Evolutionary conservation across 2,888 invertebrate genomes (phyloP).

Genomic region (Heterodera filipjevi): DNA sequence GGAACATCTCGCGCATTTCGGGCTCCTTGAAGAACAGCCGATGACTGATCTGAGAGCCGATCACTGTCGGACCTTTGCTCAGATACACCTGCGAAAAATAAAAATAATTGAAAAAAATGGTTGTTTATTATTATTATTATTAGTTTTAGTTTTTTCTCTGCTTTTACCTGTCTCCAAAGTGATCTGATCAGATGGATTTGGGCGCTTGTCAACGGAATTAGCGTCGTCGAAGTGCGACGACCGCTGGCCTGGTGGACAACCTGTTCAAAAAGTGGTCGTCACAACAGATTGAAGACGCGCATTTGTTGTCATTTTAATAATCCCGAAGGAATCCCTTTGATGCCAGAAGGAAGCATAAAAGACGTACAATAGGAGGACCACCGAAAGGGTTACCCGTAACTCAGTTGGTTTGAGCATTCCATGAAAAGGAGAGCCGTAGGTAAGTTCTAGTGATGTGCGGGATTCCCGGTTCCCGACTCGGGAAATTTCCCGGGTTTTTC

Average conservation of each 20-base stretch:
- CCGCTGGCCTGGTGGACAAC: constrained; percentile 42
- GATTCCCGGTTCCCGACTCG: too few species aligned
- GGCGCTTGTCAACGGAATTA: constrained; percentile 61
- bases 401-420: too few species aligned
- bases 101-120: too few species aligned
- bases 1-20: constrained; percentile 59
- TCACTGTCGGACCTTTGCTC: constrained; percentile 62
- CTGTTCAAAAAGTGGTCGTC: constrained; percentile 12
- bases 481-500: too few species aligned
- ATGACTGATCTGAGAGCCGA: constrained; percentile 62
- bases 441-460: too few species aligned
- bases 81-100: constrained; percentile 43
- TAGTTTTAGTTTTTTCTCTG: neutral
- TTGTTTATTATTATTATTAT: too few species aligned
- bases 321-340: too few species aligned
- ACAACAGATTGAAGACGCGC: too few species aligned
- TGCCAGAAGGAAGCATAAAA: too few species aligned
- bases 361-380: too few species aligned
- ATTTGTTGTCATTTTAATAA: neutral
- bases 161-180: constrained; percentile 47
- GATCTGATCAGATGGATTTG: constrained; percentile 62
- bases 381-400: too few species aligned
- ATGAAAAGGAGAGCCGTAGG: too few species aligned
- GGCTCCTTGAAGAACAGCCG: constrained; percentile 63
- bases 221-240: constrained; percentile 53